Evolutionary conservation across 2,797 vertebrate genomes (phyloP).

Genomic region (Notolepis coatsorum): DNA sequence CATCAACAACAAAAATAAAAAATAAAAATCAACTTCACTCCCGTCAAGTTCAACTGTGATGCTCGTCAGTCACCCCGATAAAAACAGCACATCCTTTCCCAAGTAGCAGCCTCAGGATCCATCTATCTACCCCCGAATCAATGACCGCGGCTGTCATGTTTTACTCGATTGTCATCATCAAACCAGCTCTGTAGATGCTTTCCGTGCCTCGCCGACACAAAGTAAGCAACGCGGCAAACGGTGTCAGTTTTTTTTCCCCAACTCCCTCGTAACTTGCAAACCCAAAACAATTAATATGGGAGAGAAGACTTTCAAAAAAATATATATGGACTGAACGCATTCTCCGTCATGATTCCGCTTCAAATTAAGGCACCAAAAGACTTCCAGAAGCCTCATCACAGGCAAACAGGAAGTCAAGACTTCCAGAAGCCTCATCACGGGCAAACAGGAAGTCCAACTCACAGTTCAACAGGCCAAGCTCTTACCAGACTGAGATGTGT

Average conservation of each 20-base stretch:
- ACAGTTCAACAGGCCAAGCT: conserved; percentile 35
- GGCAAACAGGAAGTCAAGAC: conserved; percentile 44
- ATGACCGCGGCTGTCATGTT: conserved; percentile 22
- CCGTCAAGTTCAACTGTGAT: conserved; percentile 23
- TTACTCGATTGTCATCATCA: conserved; percentile 62
- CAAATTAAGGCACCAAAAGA: conserved; percentile 63
- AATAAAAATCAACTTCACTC: conserved; percentile 39
- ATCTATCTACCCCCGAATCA: conserved; percentile 41
- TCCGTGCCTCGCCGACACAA: not conserved
- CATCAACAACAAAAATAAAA: no score
- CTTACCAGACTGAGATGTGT: conserved; percentile 19
- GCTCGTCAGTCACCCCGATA: conserved; percentile 12
- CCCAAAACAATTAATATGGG: conserved; percentile 20
- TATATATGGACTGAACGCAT: conserved; percentile 4
- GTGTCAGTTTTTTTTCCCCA: conserved; percentile 27
- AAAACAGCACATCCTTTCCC: conserved; percentile 22
- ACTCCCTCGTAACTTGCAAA: conserved; percentile 23
- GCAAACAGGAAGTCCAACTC: conserved; percentile 47
- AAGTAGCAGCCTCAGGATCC: conserved; percentile 27
- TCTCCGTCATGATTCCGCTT: conserved; percentile 16
- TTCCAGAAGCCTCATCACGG: conserved; percentile 42
- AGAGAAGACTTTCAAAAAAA: conserved; percentile 34
- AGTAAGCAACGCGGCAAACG: conserved; percentile 1
- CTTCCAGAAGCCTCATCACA: conserved; percentile 31
- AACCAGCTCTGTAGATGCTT: conserved; percentile 23